These are phyloP conservation scores for Pithecia hirsuta DNA, from an alignment of 2,797 vertebrate genomes.

Conservation along the genomic window DNA sequence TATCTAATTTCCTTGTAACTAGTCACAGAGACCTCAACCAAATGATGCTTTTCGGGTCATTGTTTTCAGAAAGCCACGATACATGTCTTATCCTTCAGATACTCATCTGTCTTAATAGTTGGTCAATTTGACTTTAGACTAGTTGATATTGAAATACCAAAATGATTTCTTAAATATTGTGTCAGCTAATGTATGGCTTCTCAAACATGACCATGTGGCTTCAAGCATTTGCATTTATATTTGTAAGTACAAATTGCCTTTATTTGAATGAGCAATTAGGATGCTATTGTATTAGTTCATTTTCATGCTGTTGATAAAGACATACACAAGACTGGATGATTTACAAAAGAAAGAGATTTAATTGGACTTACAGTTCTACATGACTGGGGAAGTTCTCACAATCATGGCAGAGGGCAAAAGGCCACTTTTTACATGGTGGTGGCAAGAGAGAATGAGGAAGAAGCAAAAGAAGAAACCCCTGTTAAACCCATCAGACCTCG, in stretches of 20 bases:
- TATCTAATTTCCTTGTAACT: slow-evolving; percentile 8
- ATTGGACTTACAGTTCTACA: background rate
- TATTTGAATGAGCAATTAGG: background rate
- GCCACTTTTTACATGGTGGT: background rate
- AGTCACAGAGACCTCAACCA: background rate
- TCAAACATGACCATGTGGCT: background rate
- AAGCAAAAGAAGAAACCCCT: background rate
- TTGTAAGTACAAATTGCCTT: slow-evolving; percentile 22
- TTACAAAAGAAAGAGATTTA: background rate
- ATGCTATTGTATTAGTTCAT: background rate
- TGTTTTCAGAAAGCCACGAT: background rate
- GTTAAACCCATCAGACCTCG: background rate
- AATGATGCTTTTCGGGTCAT: background rate
- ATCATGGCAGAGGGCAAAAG: background rate
- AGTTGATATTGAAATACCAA: slow-evolving; percentile 29
- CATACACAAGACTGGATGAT: background rate
- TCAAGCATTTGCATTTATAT: slow-evolving; percentile 31
- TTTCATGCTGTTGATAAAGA: background rate
- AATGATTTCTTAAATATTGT: background rate
- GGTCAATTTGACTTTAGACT: slow-evolving; percentile 1
- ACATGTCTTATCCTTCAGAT: background rate
- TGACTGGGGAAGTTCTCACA: background rate
- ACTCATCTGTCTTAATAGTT: background rate
- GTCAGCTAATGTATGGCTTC: background rate
- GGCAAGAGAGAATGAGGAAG: background rate